Conservation (phyloP, 2,113 vertebrate genomes). For the Lepisosteus osseus region DNA sequence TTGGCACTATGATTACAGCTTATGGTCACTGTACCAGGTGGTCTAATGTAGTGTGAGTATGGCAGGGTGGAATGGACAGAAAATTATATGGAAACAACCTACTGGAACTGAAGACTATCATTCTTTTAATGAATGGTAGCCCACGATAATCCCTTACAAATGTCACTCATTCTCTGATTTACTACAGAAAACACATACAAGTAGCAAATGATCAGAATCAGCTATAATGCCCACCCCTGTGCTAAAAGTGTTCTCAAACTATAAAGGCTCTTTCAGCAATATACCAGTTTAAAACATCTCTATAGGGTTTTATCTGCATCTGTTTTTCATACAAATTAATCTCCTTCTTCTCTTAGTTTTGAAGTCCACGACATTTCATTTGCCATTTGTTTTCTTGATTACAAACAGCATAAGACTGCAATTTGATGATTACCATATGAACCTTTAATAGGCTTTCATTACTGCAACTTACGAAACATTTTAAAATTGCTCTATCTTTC, state of each 20-base stretch:
- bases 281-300: background rate
- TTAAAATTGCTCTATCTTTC: constrained; percentile 13
- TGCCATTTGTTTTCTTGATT: constrained; percentile 8
- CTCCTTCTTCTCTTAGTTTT: constrained; percentile 1
- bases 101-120: no score
- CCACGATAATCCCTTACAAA: no score
- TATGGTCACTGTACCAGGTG: no score
- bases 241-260: background rate
- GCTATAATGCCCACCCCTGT: background rate
- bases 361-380: background rate
- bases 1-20: no score
- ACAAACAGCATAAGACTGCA: background rate
- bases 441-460: background rate
- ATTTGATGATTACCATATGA: constrained; percentile 12
- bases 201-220: constrained; percentile 5
- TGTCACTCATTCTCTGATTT: background rate
- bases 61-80: no score
- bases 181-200: background rate
- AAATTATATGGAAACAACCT: no score
- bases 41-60: no score
- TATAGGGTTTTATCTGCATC: background rate
- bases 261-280: background rate
- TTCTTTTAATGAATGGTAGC: no score
- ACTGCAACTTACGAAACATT: no score
- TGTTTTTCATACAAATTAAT: constrained; percentile 8